Conservation (phyloP, 2,113 vertebrate genomes). For the Eretmochelys imbricata region DNA sequence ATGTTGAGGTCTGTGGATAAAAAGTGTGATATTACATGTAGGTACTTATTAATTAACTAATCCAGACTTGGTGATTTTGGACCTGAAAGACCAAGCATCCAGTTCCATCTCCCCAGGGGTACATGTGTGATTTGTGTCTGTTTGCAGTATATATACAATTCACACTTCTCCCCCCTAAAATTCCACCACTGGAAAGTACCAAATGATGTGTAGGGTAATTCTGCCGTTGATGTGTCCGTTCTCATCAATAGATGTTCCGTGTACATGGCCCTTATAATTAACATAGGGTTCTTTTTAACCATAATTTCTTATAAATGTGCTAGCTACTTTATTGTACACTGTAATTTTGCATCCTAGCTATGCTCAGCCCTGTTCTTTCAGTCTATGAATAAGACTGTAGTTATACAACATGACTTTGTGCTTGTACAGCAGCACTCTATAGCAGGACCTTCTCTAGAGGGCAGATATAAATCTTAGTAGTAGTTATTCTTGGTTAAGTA, state of each 20-base stretch:
- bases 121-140: background rate
- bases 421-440: background rate
- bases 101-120: background rate
- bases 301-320: background rate
- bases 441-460: background rate
- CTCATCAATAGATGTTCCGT: background rate
- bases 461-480: background rate
- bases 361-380: background rate
- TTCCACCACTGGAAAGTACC: background rate
- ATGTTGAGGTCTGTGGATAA: background rate
- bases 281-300: fast-evolving
- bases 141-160: background rate
- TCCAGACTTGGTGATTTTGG: background rate
- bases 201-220: background rate
- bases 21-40: fast-evolving
- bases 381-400: background rate
- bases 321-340: background rate
- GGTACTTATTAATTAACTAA: background rate
- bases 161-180: background rate
- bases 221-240: background rate
- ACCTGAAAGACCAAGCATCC: background rate
- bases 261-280: background rate
- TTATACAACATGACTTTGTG: background rate
- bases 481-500: conserved; percentile 3
- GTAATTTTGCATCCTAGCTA: background rate